Evolutionary conservation across 2,888 invertebrate species (phyloP), one percentile per base, ranked within the genome.

Genomic region (Argyresthia albistria): DNA sequence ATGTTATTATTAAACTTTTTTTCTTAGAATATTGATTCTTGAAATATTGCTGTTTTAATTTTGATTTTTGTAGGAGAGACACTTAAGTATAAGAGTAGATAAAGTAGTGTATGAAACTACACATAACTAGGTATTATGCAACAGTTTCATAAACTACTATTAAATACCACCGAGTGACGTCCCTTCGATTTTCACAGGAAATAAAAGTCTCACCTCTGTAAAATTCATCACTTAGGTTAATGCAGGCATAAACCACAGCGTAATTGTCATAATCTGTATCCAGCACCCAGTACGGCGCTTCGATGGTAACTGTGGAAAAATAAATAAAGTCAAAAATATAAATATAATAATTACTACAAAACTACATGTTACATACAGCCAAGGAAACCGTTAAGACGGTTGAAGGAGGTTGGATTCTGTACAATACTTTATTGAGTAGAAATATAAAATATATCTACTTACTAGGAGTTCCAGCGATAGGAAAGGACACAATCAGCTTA

Each of bases 231-330:
- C 47, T 37, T 9, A 54, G 39, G 36, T 59, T 57, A 2, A 14
- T 46, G 51, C 59, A 59, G 12, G 57, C 54, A 46, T 58, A 58
- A 7, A 58, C 88, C 1, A 91, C 87, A 2, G 90, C 72, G 58
- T 88, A 90, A 57, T 74, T 77, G 1, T 74, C 73, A 62, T 91
- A 91, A 64, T 91, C 90, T 0, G 90, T 90, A 47, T 81, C 88
- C 39, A 91, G 62, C 15, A 91, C 69, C 89, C 89, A 90, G 45
- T 59, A 60, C 1, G 57, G 54, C 4, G 49, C 39, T 35, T 48
- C 35, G 1, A 51, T 47, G 8, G 45, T 55, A 11, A 54, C 58
- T 60, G 52, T 42, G 56, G 55, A 36, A 37, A 49, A 25, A 0
- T 7, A 15, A 15, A 14, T 43, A 7, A 14, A 14, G 15, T 1